Evolutionary conservation across 2,888 invertebrate genomes (phyloP).

Genomic region (Limenitis camilla): DNA sequence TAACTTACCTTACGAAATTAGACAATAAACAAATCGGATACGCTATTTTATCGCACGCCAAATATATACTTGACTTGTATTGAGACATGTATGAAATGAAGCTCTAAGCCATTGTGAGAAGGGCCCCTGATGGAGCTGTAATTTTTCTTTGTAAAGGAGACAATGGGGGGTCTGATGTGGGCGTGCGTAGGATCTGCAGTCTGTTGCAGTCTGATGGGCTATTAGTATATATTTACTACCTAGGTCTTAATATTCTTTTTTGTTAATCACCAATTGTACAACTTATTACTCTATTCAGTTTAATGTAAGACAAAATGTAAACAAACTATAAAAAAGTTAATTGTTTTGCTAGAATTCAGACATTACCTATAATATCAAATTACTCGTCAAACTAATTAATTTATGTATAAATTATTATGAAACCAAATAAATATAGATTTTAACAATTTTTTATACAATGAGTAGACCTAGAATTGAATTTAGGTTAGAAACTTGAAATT

Average conservation of each 20-base stretch:
- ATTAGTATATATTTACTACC: background rate
- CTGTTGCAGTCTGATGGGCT: background rate
- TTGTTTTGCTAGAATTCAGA: too few species aligned
- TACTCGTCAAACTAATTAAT: too few species aligned
- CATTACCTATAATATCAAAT: too few species aligned
- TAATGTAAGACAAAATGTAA: too few species aligned
- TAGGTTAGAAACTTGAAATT: too few species aligned
- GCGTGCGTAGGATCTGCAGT: background rate
- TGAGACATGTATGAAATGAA: background rate
- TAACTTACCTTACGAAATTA: slow-evolving; percentile 25
- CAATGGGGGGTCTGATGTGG: slow-evolving; percentile 28
- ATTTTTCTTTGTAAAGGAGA: slow-evolving; percentile 33
- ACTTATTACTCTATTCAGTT: too few species aligned
- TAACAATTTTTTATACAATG: too few species aligned
- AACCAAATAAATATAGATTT: too few species aligned
- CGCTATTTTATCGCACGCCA: slow-evolving; percentile 20
- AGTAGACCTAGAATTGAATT: too few species aligned
- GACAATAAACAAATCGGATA: slow-evolving; percentile 25
- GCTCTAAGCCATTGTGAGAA: slow-evolving; percentile 15
- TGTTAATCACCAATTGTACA: too few species aligned
- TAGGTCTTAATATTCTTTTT: background rate
- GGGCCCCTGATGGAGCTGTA: background rate
- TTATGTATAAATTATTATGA: too few species aligned
- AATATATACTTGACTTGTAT: slow-evolving; percentile 2
- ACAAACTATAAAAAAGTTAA: too few species aligned